These are phyloP conservation scores for Lamellibrachia satsuma DNA, from an alignment of 2,888 invertebrate species.

Conservation along the genomic window DNA sequence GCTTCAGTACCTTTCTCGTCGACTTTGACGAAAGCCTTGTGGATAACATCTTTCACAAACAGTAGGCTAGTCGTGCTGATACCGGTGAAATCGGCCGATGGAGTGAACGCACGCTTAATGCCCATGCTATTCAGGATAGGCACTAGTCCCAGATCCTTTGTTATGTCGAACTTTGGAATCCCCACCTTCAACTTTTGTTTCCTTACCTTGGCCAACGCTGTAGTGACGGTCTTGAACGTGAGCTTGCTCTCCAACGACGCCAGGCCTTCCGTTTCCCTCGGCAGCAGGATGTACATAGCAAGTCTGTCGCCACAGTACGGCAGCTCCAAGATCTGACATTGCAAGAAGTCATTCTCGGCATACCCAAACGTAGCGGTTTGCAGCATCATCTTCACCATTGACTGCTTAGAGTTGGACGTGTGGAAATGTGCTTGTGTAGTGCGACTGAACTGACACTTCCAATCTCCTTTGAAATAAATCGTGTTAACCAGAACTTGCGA, in stretches of 20 bases:
- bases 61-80: conserved; percentile 46
- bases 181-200: conserved; percentile 28
- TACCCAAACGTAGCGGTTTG: conserved; percentile 73
- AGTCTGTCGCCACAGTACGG: conserved; percentile 70
- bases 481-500: conserved; percentile 66
- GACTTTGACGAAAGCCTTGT: conserved; percentile 61
- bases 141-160: conserved; percentile 45
- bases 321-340: conserved; percentile 79
- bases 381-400: conserved; percentile 74
- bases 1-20: conserved; percentile 62
- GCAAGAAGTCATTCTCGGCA: conserved; percentile 69
- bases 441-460: conserved; percentile 69
- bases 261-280: conserved; percentile 49
- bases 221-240: neutral
- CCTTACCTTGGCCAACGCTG: neutral
- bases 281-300: conserved; percentile 56
- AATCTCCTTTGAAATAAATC: conserved; percentile 68
- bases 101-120: conserved; percentile 49
- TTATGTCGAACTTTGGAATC: conserved; percentile 55
- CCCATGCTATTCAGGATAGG: conserved; percentile 47
- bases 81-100: conserved; percentile 54
- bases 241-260: conserved; percentile 31
- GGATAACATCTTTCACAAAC: conserved; percentile 51
- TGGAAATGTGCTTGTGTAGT: neutral
- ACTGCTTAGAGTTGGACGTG: neutral